Evolutionary conservation across 1,140 invertebrate species (phyloP).

Genomic region (Bilobella aurantiaca): DNA sequence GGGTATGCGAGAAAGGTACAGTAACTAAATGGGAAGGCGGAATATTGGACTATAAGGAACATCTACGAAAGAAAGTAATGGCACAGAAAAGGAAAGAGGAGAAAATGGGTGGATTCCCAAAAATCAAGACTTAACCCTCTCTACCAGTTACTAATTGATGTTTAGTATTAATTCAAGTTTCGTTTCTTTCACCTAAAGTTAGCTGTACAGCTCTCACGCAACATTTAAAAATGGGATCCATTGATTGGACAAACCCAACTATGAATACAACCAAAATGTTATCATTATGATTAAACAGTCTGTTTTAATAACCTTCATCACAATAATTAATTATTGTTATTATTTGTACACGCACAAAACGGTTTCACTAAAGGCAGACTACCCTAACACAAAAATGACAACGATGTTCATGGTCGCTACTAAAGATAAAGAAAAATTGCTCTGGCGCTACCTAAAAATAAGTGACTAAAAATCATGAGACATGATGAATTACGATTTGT

Average conservation of each 20-base stretch:
- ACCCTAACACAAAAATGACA: too few relatives aligned
- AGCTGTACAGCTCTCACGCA: not conserved
- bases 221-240: not conserved
- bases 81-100: slow-evolving; percentile 13
- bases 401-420: too few relatives aligned
- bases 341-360: too few relatives aligned
- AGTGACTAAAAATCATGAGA: too few relatives aligned
- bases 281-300: too few relatives aligned
- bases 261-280: too few relatives aligned
- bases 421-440: too few relatives aligned
- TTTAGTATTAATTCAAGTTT: not conserved
- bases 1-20: slow-evolving; percentile 93
- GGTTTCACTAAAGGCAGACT: too few relatives aligned
- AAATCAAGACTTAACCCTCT: slow-evolving; percentile 1
- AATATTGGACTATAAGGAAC: slow-evolving; percentile 92
- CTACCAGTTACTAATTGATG: not conserved
- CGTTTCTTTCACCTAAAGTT: not conserved
- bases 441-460: too few relatives aligned
- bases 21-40: slow-evolving; percentile 95
- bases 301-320: too few relatives aligned
- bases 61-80: slow-evolving; percentile 69
- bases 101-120: slow-evolving; percentile 2
- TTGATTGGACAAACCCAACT: not conserved
- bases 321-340: too few relatives aligned
- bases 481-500: too few relatives aligned